Percentiles rank a stretch among this genome's conserved stretches.
Conservation (phyloP, 2,113 vertebrate species). For the Setophaga coronata region DNA sequence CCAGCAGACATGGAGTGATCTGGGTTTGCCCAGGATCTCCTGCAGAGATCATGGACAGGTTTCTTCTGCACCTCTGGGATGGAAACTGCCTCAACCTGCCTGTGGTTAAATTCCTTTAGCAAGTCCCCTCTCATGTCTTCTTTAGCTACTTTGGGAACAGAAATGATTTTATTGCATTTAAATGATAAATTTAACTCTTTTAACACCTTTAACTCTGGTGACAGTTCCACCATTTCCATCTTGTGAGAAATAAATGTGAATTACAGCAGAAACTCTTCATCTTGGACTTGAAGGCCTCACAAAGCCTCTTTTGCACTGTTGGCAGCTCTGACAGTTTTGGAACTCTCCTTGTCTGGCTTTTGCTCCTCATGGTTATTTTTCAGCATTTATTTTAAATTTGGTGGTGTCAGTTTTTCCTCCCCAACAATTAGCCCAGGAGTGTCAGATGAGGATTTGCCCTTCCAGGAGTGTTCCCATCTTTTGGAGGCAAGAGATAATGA, state of each 20-base stretch:
- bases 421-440: rapidly evolving
- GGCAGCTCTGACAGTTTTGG: not conserved
- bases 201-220: not conserved
- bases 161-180: not conserved
- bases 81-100: not conserved
- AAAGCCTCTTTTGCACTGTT: not conserved
- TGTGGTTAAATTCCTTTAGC: not conserved
- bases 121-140: not conserved
- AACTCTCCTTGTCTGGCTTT: not conserved
- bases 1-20: rapidly evolving
- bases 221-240: not conserved
- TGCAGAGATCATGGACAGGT: rapidly evolving
- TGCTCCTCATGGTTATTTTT: not conserved
- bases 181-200: not conserved
- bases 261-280: not conserved
- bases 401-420: not conserved
- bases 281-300: not conserved
- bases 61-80: not conserved
- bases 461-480: rapidly evolving
- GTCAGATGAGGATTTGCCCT: not conserved
- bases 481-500: not conserved
- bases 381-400: not conserved
- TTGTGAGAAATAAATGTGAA: rapidly evolving
- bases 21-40: not conserved
- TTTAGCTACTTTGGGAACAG: not conserved